Evolutionary conservation across 2,888 invertebrate species (phyloP), one percentile per base, ranked within the genome.

Genomic region (Rhyacophila evoluta): DNA sequence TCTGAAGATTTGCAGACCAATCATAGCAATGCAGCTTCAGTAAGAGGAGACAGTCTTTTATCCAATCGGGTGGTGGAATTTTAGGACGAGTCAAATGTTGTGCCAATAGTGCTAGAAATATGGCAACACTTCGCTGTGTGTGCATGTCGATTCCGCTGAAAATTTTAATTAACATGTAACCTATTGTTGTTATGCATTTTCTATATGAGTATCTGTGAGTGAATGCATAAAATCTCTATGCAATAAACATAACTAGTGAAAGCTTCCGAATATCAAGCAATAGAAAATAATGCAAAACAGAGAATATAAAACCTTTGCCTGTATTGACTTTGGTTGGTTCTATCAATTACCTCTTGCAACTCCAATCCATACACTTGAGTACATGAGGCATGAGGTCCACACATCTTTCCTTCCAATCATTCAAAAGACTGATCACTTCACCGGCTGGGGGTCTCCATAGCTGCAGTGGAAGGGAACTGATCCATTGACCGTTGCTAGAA

Each of bases 61-160:
- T 84, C 86, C 86, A 86, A 82, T 87, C 88, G 0, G 85, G 84
- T 1, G 77, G 37, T 0, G 81, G 33, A 1, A n/a, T 38, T 39
- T 78, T 81, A 2, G 78, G 78, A 6, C 39, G 71, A 8, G 75
- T 41, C 12, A 75, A 36, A 2, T 77, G 36, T 36, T 79, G 79
- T 10, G 79, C 71, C 41, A 82, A 37, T 19, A 25, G 12, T 1
- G 78, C 72, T 3, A 83, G 77, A 73, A 81, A 82, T 15, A 81
- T 15, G 11, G 78, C 82, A 0, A 82, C 79, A 6, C 70, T 74
- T 10, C 74, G 78, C 39, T 83, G 83, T 0, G 84, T 85, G 1
- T 87, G 86, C 2, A 88, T 82, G 0, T 86, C 83, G 0, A 89
- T 29, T 0, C 89, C 89, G 12, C 89, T 90, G 84, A 0, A 83